phyloP scores from a whole-genome alignment of 2,113 vertebrate genomes.

The Colaptes auratus region DNA sequence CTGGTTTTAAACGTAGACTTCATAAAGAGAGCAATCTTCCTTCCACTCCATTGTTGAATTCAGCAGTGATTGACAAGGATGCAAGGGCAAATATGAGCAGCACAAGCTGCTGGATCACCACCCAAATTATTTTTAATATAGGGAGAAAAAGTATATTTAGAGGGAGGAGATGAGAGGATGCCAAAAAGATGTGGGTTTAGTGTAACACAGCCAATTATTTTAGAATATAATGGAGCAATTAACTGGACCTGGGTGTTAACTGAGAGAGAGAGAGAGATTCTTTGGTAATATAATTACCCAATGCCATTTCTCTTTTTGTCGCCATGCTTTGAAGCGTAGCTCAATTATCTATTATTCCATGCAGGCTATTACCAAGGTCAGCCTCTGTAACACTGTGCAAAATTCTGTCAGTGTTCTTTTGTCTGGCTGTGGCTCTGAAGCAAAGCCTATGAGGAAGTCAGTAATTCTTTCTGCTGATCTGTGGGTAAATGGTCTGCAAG shows the following conservation, averaged over 20 bases:
- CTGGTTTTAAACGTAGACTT: neutral
- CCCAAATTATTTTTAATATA: neutral
- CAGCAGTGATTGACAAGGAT: neutral
- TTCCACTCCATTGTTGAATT: neutral
- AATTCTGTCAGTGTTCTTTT: slow-evolving; percentile 41
- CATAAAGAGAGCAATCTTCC: neutral
- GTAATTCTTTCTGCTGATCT: slow-evolving; percentile 20
- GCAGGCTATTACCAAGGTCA: slow-evolving; percentile 39
- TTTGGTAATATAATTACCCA: slow-evolving; percentile 39
- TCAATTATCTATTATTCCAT: slow-evolving; percentile 45
- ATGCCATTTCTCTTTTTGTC: slow-evolving; percentile 21
- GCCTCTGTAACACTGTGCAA: neutral
- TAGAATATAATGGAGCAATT: slow-evolving; percentile 22
- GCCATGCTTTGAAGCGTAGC: slow-evolving; percentile 18
- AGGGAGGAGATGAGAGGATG: neutral
- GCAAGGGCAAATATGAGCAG: neutral
- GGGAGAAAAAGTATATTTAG: neutral
- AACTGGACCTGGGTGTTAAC: slow-evolving; percentile 29
- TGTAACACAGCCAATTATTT: slow-evolving; percentile 29
- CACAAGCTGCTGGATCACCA: neutral
- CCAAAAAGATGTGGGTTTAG: neutral
- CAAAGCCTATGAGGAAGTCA: slow-evolving; percentile 11
- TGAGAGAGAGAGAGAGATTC: slow-evolving; percentile 16
- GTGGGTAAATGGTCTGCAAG: neutral
- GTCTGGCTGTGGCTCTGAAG: neutral